Evolutionary conservation across 2,888 invertebrate species (phyloP), one percentile per base, ranked within the genome.

Genomic region (Lottia gigantea): DNA sequence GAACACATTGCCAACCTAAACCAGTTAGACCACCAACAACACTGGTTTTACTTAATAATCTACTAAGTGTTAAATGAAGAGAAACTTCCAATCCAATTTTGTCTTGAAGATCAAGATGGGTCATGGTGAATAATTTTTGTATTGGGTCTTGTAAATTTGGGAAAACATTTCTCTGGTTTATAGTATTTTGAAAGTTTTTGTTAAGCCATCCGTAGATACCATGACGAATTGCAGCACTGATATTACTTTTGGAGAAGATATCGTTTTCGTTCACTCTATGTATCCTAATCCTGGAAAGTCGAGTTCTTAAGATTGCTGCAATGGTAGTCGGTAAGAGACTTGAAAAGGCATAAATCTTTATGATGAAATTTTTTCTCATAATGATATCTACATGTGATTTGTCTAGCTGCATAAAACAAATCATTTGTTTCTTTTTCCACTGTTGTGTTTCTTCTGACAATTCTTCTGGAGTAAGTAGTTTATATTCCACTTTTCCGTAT

Each of bases 21-120:
- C 83, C 83, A 7, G 80, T 82, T 12, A 80, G 72, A 1, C 83
- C 82, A 12, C 83, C 83, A 11, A 82, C 77, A 23, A 82, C 76
- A 25, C 75, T 73, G 25, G 77, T 66, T 31, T 70, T 63, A 19
- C 77, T 63, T 49, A 83, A 76, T 0, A 80, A 55, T 23, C 73
- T n/a, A 15, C 19, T 16, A 11, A 16, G 16, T 55, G 55, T n/a
- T 19, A 55, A 19, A 55, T 16, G 55, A 11, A 55, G 11, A 19
- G 55, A 16, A 19, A 19, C 8, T 15, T 19, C n/a, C 2, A 19
- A n/a, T 55, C n/a, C 55, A 55, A 15, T 16, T 15, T n/a, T 15
- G 2, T 55, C 8, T 14, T 55, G n/a, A 19, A 55, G 55, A 55
- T 55, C 15, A 16, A 55, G 12, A 19, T 55, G 15, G 8, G n/a